Evolutionary conservation across 2,797 vertebrate genomes (phyloP), one percentile per base, ranked within the genome.

Genomic region (Steatocranus sp.): DNA sequence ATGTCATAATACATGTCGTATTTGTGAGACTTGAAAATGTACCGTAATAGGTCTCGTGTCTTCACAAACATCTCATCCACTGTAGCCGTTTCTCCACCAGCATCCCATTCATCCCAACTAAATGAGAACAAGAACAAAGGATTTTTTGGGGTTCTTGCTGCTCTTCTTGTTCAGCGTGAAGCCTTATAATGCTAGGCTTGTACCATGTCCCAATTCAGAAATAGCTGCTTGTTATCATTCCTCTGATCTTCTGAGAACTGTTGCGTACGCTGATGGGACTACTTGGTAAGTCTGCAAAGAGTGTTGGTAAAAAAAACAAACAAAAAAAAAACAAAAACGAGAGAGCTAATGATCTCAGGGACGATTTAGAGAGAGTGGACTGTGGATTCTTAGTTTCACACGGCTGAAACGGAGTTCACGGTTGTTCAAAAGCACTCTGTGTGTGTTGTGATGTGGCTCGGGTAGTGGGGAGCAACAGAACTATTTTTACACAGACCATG

Each of bases 221-320:
- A 92, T 92, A 93, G 93, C 90, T 92, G 86, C 93, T 94, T 91
- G 93, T 94, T 94, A 94, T 89, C 89, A 85, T 92, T 75, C 88
- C 90, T 94, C 90, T 92, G 93, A 95, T 94, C 93, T 93, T 95
- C 86, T 86, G 87, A 93, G 91, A 91, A 91, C 91, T 90, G 75
- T 83, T 83, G 88, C 83, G 75, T 82, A 85, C 73, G 38, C 90
- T 88, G 91, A 81, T 87, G 86, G 90, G 87, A 92, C 88, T 83
- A 68, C 87, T 90, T 74, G 81, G 91, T 81, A 81, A 86, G 85
- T 88, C 88, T 91, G 85, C 88, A 91, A 90, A 92, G 87, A 82
- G 70, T 75, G 80, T 49, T 84, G 75, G 83, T 84, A 32, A 83
- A 91, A 93, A 41, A 41, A 32, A 32, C 6, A 2, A 0, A 0